phyloP scores from a whole-genome alignment of 2,888 invertebrate species.

The Odontocerum albicorne region DNA sequence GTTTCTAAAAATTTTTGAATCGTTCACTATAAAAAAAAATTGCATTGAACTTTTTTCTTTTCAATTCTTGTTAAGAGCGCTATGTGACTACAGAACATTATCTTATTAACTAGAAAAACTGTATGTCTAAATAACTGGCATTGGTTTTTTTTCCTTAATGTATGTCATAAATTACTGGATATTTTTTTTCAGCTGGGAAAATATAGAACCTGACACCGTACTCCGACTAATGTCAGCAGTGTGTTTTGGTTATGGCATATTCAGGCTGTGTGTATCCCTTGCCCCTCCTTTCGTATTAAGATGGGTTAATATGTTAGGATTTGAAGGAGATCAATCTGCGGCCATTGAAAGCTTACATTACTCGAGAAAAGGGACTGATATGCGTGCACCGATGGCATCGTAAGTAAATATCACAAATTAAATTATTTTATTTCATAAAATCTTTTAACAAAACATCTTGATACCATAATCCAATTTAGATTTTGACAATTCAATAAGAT shows the following conservation, averaged over 20 bases:
- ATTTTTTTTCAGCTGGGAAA: slow-evolving; percentile 26
- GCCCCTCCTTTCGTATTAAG: slow-evolving; percentile 64
- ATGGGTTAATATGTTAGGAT: slow-evolving; percentile 65
- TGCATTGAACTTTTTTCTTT: no score
- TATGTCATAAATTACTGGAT: neutral
- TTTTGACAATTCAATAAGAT: neutral
- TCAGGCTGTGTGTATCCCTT: slow-evolving; percentile 67
- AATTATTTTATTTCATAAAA: no score
- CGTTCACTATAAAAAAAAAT: no score
- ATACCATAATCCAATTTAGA: neutral
- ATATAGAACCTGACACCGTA: slow-evolving; percentile 54
- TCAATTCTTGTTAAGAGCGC: no score
- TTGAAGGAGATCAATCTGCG: slow-evolving; percentile 61
- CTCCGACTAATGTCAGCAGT: slow-evolving; percentile 66
- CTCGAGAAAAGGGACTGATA: slow-evolving; percentile 62
- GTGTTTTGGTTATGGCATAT: slow-evolving; percentile 70
- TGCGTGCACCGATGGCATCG: slow-evolving; percentile 69
- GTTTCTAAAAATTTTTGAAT: no score
- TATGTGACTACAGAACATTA: neutral
- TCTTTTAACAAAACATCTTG: neutral
- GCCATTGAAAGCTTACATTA: slow-evolving; percentile 63
- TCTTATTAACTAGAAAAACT: no score
- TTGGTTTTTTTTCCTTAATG: neutral
- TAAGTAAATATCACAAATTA: no score
- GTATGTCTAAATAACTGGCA: no score